A percentile compares a stretch with the other conserved stretches of the same genome.
phyloP scores from a whole-genome alignment of 2,113 vertebrate species.

The Ictidomys tridecemlineatus region DNA sequence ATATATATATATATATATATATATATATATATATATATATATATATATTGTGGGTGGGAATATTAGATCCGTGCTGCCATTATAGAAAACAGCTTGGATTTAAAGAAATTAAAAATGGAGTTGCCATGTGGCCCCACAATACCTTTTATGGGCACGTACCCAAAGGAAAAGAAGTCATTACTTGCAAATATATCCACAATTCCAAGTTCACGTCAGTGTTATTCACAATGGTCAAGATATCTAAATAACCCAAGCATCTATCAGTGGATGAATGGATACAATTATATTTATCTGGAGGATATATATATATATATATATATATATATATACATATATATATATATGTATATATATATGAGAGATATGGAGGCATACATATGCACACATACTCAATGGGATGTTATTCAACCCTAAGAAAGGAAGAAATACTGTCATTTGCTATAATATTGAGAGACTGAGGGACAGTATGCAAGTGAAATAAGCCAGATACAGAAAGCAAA shows the following conservation, averaged over 20 bases:
- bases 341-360: no score
- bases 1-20: no score
- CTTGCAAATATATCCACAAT: background rate
- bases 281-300: no score
- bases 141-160: background rate
- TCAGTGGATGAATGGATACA: background rate
- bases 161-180: background rate
- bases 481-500: background rate
- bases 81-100: background rate
- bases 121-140: background rate
- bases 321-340: background rate
- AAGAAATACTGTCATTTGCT: background rate
- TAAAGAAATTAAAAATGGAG: background rate
- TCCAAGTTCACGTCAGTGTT: background rate
- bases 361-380: background rate
- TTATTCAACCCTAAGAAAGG: background rate
- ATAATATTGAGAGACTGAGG: background rate
- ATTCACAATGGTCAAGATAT: background rate
- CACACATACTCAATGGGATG: background rate
- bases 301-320: no score
- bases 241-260: background rate
- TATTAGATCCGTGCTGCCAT: background rate
- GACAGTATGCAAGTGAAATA: background rate
- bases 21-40: no score
- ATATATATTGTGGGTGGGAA: no score